Evolutionary conservation across 2,888 invertebrate genomes (phyloP), one percentile per base, ranked within the genome.

Genomic region (Euphydryas editha): DNA sequence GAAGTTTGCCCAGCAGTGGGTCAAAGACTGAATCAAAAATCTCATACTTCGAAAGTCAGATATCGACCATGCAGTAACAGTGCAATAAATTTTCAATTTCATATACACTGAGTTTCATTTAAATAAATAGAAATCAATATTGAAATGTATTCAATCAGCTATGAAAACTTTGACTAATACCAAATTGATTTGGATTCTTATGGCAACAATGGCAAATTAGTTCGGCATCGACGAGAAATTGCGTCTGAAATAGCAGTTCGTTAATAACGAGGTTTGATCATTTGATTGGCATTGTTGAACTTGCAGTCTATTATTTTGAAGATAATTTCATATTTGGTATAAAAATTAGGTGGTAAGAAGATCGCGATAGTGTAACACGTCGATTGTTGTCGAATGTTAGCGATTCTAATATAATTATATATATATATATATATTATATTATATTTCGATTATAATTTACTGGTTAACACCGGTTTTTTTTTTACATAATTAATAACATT

Each of bases 101-200:
- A 65, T 59, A 59, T 60, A 56, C 69, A 63, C 68, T 70, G 68
- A 68, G 60, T 62, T 59, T 68, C 60, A 70, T 72, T 69, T 70
- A 64, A 58, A 61, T 55, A 71, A 70, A 67, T 63, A 65, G 68
- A 69, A 72, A 69, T 64, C 73, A 70, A 73, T 68, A 72, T 65
- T 55, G 66, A 15, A 56, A 65, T 64, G 62, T 69, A 68, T 73
- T 75, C 83, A 83, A 83, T 85, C 81, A 83, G 76, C 75, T 80
- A 78, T 79, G 79, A 80, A 78, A 83, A 81, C 81, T 80, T 77
- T 73, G 68, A 72, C 71, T 78, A 75, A 76, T 69, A 66, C 61
- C 61, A 49, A 69, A 68, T 73, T 76, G 73, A 74, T 75, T 76
- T 73, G 66, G 70, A 68, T 76, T 79, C 75, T 76, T 76, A 76